Conservation (phyloP, 2,113 vertebrate species). For the Struthio camelus region DNA sequence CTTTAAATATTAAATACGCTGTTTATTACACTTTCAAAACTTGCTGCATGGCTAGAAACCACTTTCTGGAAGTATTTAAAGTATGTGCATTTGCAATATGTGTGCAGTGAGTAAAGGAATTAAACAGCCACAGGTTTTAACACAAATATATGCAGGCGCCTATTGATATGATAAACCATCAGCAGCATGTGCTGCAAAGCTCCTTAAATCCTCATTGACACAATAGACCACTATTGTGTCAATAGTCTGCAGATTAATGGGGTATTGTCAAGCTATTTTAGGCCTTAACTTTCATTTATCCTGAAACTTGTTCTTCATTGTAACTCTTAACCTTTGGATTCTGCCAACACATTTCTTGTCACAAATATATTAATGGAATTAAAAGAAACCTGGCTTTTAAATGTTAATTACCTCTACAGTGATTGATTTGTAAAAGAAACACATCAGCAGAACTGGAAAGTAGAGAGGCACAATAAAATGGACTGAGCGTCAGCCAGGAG, state of each 20-base stretch:
- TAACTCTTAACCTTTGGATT: slow-evolving; percentile 75
- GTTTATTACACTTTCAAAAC: slow-evolving; percentile 46
- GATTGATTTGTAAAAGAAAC: slow-evolving; percentile 65
- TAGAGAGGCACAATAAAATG: not conserved
- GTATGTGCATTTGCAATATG: slow-evolving; percentile 36
- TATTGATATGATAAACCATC: slow-evolving; percentile 76
- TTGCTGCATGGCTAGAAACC: slow-evolving; percentile 47
- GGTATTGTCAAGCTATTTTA: slow-evolving; percentile 70
- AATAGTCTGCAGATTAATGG: slow-evolving; percentile 73
- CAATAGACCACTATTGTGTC: slow-evolving; percentile 71
- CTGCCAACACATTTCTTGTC: slow-evolving; percentile 70
- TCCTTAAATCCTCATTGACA: slow-evolving; percentile 72
- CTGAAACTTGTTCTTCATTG: slow-evolving; percentile 78
- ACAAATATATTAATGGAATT: slow-evolving; percentile 65
- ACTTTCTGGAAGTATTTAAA: slow-evolving; percentile 52
- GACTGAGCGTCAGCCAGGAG: not conserved
- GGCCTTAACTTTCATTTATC: slow-evolving; percentile 73
- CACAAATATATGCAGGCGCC: slow-evolving; percentile 70
- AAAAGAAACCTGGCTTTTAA: slow-evolving; percentile 65
- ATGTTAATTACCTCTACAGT: slow-evolving; percentile 58
- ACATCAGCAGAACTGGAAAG: slow-evolving; percentile 43
- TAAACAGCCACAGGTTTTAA: slow-evolving; percentile 68
- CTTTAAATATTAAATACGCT: slow-evolving; percentile 33
- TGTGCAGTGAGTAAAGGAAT: slow-evolving; percentile 59
- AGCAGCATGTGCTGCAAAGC: slow-evolving; percentile 69